Conservation (phyloP, 2,113 vertebrate genomes). For the Ctenomys sociabilis region DNA sequence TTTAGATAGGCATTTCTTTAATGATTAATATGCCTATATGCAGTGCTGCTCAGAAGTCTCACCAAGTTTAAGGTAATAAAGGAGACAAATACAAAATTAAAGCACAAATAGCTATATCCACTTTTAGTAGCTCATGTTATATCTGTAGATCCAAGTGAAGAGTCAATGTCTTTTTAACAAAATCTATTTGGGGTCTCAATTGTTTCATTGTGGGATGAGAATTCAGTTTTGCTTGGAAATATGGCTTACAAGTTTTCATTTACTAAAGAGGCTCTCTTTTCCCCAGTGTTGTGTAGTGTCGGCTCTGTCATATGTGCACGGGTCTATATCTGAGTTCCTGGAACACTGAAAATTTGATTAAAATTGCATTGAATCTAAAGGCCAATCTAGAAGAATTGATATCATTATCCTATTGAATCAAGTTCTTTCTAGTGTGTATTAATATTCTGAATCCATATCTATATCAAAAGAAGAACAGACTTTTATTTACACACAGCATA, state of each 20-base stretch:
- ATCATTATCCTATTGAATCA: neutral
- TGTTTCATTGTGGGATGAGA: neutral
- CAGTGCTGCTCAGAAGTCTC: neutral
- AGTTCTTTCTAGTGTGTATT: neutral
- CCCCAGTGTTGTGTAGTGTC: neutral
- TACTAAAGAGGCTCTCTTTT: neutral
- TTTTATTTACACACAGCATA: conserved; percentile 4
- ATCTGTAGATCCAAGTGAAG: neutral
- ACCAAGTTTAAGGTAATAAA: neutral
- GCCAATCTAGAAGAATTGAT: neutral
- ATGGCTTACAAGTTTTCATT: neutral
- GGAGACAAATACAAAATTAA: neutral
- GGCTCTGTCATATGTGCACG: neutral
- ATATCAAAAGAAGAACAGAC: conserved; percentile 2
- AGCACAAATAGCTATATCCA: neutral
- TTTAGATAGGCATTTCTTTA: neutral
- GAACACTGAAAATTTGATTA: conserved; percentile 37
- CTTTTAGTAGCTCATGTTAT: neutral
- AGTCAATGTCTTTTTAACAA: neutral
- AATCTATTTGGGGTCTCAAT: neutral
- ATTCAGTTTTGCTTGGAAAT: neutral
- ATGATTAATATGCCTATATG: neutral
- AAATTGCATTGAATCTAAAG: neutral
- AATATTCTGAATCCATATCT: neutral
- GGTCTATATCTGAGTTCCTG: neutral